phyloP scores from a whole-genome alignment of 2,113 vertebrate genomes.

The Puntigrus tetrazona region DNA sequence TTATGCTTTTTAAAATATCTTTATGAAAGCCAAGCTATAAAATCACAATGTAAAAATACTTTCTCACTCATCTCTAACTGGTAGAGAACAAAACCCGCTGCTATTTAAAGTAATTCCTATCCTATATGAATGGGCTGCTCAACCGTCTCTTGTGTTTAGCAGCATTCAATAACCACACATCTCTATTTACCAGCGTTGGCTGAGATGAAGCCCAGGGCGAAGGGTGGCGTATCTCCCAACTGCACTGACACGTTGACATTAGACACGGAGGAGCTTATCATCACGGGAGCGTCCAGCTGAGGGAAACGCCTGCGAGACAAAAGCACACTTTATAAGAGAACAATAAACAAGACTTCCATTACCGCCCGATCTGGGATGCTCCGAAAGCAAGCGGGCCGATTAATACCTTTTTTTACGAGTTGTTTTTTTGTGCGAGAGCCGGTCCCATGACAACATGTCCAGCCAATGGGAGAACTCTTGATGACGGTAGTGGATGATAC shows the following conservation, averaged over 20 bases:
- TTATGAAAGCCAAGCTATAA: neutral
- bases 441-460: slow-evolving; percentile 82
- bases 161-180: neutral
- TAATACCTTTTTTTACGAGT: slow-evolving; percentile 71
- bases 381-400: neutral
- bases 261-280: slow-evolving; percentile 84
- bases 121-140: neutral
- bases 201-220: slow-evolving; percentile 91
- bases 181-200: slow-evolving; percentile 79
- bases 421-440: slow-evolving; percentile 68
- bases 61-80: neutral
- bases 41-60: neutral
- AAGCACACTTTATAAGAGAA: neutral
- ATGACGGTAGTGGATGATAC: slow-evolving; percentile 96
- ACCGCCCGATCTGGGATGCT: slow-evolving; percentile 33
- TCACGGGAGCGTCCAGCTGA: slow-evolving; percentile 87
- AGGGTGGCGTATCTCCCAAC: slow-evolving; percentile 91
- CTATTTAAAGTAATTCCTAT: neutral
- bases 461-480: slow-evolving; percentile 96
- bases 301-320: slow-evolving; percentile 79
- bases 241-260: slow-evolving; percentile 92
- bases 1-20: neutral
- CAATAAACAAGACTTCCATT: neutral
- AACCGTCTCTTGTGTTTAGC: neutral
- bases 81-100: neutral